Conservation (phyloP, 2,888 invertebrate genomes). For the Pheosia gnoma region DNA sequence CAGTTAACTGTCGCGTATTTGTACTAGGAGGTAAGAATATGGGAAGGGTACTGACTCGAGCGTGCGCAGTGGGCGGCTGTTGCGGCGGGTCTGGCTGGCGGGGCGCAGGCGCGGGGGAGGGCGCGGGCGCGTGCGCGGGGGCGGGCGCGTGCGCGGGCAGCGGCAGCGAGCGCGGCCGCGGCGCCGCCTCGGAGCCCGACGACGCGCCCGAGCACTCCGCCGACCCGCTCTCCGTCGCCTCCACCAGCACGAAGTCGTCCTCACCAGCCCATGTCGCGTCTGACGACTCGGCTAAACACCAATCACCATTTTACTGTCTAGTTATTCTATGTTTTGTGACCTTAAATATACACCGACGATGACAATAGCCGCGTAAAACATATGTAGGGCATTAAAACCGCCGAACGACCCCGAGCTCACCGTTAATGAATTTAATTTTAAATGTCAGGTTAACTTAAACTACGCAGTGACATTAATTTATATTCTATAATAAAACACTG, state of each 20-base stretch:
- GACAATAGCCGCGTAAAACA: not conserved
- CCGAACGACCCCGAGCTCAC: not conserved
- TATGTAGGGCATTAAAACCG: not conserved
- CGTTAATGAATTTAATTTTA: not conserved
- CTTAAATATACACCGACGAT: no score
- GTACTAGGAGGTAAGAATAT: constrained; percentile 10
- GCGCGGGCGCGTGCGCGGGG: constrained; percentile 26
- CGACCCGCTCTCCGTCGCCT: constrained; percentile 86
- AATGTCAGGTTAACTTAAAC: not conserved
- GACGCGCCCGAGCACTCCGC: constrained; percentile 71
- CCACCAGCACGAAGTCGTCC: constrained; percentile 93
- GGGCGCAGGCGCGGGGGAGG: constrained; percentile 9
- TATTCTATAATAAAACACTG: not conserved
- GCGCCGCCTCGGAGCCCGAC: constrained; percentile 70
- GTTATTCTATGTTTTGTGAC: no score
- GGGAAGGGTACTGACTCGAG: constrained; percentile 2
- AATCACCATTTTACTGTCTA: not conserved
- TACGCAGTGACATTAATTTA: not conserved
- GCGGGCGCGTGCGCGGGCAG: constrained; percentile 41
- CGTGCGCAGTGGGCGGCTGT: constrained; percentile 9
- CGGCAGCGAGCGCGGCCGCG: constrained; percentile 71
- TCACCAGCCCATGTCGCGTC: constrained; percentile 86
- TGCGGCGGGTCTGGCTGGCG: constrained; percentile 12
- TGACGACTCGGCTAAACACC: constrained; percentile 68
- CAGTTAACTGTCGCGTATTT: not conserved